Conservation (phyloP, 2,113 vertebrate genomes). For the Cyanocitta stelleri region DNA sequence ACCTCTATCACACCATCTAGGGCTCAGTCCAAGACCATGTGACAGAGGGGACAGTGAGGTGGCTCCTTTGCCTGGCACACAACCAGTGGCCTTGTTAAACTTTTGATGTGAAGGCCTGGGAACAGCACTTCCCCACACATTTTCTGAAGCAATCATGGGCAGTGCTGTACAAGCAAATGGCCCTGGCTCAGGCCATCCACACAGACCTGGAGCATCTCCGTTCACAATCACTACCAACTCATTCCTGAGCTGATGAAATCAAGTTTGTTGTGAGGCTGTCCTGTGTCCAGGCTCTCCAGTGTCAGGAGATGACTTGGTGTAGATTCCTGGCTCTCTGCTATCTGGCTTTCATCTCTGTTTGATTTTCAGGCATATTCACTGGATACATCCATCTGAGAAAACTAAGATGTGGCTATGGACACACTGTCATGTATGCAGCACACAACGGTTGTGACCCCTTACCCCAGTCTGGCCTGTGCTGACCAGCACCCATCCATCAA, state of each 20-base stretch:
- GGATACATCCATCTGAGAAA: not conserved
- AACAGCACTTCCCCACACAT: not conserved
- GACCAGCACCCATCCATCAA: not conserved
- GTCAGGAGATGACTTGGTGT: not conserved
- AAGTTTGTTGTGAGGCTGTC: not conserved
- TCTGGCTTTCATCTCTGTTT: not conserved
- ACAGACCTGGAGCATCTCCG: not conserved
- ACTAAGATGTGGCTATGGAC: not conserved
- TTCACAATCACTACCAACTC: not conserved
- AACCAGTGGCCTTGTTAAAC: not conserved
- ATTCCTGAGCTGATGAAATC: not conserved
- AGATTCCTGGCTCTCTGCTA: not conserved
- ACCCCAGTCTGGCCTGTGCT: not conserved
- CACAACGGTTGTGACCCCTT: not conserved
- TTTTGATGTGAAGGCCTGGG: not conserved
- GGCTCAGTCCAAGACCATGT: not conserved
- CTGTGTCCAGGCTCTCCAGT: accelerated
- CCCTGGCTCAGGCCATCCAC: not conserved
- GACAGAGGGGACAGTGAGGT: accelerated
- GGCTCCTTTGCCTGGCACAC: not conserved
- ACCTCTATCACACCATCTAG: not conserved
- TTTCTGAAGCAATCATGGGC: not conserved
- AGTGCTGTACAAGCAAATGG: not conserved
- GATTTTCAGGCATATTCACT: not conserved
- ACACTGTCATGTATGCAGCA: not conserved